Evolutionary conservation across 2,797 vertebrate genomes (phyloP), one percentile per base, ranked within the genome.

Genomic region (Sparus aurata): DNA sequence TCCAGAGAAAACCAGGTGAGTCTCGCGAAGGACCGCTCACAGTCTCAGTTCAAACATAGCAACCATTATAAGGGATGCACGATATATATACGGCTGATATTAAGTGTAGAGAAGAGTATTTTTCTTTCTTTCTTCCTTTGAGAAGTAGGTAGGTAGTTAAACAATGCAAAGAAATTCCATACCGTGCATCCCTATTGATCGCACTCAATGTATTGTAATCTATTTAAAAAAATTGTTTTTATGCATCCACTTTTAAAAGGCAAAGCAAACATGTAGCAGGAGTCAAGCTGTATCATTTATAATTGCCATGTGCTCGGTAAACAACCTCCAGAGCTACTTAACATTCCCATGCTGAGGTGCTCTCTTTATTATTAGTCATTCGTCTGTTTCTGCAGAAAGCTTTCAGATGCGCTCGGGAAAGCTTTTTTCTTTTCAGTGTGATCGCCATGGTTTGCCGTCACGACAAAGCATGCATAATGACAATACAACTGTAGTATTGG

Each of bases 1-100:
- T 96, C 95, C 96, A 85, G 94, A 97, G 94, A 94, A 95, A 95
- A 95, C 96, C 97, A 97, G 98, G 98, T 99, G 96, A 99, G 98
- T 97, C 73, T 81, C 27, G 1, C 62, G 30, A 72, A 62, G 52
- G 73, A 46, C 58, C 55, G 65, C 49, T 58, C 17, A 18, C 18
- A 43, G 16, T 63, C 73, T 58, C 15, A 54, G 8, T 53, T 17
- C 41, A 43, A 71, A 11, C 47, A n/a, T 23, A 45, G 43, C 18
- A 75, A 27, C 69, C 3, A 69, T 47, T 6, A 43, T 34, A 34
- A 34, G 30, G 30, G 30, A 7, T 34, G 30, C 30, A 34, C 30
- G 30, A 34, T 34, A 34, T 7, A 34, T 34, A 34, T 34, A 30
- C 27, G 30, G 30, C 30, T 34, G 30, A 34, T 7, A 34, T 34